Evolutionary conservation across 2,113 vertebrate genomes (phyloP), one percentile per base, ranked within the genome.

Genomic region (Ancistrus triradiatus): DNA sequence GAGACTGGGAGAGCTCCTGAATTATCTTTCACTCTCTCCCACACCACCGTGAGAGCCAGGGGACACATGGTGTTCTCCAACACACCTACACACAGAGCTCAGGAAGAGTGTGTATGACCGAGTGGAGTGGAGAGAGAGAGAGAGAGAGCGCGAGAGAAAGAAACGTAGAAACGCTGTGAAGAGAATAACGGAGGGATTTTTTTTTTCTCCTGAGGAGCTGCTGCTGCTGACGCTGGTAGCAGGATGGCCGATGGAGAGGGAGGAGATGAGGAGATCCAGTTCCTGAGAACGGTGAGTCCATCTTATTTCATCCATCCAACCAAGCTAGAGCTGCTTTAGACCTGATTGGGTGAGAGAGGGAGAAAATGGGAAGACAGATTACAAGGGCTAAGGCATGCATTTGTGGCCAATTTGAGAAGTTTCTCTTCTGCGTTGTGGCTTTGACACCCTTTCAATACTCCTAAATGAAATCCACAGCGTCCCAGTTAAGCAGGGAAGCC

Each of bases 241-340:
- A 88, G 80, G 87, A 95, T 95, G 93, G 92, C 91, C 58, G 93
- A 95, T 76, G 92, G 90, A 73, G 91, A 86, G 71, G 93, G 92
- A 72, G 92, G 91, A 55, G 93, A 95, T 66, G 93, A 95, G 75
- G 93, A 95, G 77, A 93, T 95, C 58, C 93, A 92, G 80, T 95
- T 95, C 80, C 86, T 95, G 68, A 84, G 93, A 73, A 95, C 93
- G 75, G 93, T 95, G 82, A 87, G 92, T 91, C 66, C 61, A 63
- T 49, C 56, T 76, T 81, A 51, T 67, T 66, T 76, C 7, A 71
- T 63, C 42, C 31, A 5, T 7, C 9, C 14, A 42, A 4, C 7
- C n/a, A n/a, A n/a, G n/a, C n/a, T n/a, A n/a, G n/a, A n/a, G n/a
- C n/a, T n/a, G n/a, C n/a, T n/a, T n/a, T n/a, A n/a, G n/a, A n/a